phyloP scores from a whole-genome alignment of 1,140 invertebrate genomes.

The Ruditapes philippinarum region DNA sequence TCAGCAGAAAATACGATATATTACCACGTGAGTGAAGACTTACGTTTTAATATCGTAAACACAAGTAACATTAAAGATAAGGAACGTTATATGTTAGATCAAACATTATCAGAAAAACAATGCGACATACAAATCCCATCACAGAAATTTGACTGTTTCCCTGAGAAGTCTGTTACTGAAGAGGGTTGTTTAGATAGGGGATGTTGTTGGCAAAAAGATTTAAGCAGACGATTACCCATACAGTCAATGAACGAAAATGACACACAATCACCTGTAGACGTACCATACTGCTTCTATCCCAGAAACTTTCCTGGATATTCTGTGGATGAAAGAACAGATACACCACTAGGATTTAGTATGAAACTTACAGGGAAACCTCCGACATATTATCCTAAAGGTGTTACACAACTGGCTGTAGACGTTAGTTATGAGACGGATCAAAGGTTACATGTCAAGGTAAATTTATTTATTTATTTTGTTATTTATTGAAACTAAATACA shows the following conservation, averaged over 20 bases:
- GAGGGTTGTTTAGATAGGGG: slow-evolving; percentile 44
- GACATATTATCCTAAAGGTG: slow-evolving; percentile 49
- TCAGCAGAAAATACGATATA: too few species aligned
- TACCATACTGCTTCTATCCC: slow-evolving; percentile 62
- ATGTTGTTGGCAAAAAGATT: slow-evolving; percentile 48
- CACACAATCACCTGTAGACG: slow-evolving; percentile 48
- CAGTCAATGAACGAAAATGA: background rate
- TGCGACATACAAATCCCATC: slow-evolving; percentile 19
- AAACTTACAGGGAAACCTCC: background rate
- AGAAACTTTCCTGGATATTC: slow-evolving; percentile 45
- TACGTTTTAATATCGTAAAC: too few species aligned
- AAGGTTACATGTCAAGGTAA: slow-evolving; percentile 58
- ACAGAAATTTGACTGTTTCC: slow-evolving; percentile 63
- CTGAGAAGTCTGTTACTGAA: slow-evolving; percentile 22
- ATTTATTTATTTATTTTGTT: too few species aligned
- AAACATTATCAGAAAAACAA: background rate
- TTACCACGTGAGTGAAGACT: too few species aligned
- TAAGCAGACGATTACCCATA: background rate
- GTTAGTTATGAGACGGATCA: slow-evolving; percentile 46
- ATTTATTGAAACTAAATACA: background rate
- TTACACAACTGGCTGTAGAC: slow-evolving; percentile 28
- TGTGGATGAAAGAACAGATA: background rate
- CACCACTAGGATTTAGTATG: slow-evolving; percentile 35
- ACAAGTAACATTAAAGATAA: too few species aligned
- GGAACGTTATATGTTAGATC: too few species aligned